These are phyloP conservation scores for Danionella cerebrum DNA, from an alignment of 2,113 vertebrate species.

Conservation along the genomic window DNA sequence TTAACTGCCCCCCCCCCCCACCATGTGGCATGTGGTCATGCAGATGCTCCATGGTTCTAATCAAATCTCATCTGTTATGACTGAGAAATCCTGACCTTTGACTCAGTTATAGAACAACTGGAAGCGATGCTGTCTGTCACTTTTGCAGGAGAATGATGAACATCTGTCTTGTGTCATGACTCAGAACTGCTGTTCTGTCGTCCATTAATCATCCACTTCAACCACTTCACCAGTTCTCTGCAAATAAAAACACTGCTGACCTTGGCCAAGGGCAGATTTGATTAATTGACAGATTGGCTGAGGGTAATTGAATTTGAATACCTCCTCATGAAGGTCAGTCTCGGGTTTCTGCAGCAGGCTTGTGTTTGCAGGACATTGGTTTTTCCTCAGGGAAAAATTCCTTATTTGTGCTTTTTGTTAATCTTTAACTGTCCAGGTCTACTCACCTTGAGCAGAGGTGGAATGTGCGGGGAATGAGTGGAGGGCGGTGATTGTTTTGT, in stretches of 20 bases:
- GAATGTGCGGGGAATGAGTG: conserved; percentile 26
- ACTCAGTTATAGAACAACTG: conserved; percentile 3
- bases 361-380: neutral
- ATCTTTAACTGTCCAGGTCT: conserved; percentile 14
- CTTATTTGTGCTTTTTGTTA: neutral
- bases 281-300: conserved; percentile 24
- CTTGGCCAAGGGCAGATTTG: conserved; percentile 1
- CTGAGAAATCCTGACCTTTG: conserved; percentile 25
- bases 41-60: neutral
- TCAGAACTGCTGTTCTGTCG: neutral
- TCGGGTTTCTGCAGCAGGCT: neutral
- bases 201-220: conserved; percentile 32
- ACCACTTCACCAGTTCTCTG: conserved; percentile 17
- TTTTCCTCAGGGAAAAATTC: neutral
- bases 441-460: conserved; percentile 13
- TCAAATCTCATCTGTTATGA: conserved; percentile 27
- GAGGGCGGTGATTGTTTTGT: conserved; percentile 25
- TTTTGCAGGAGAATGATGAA: conserved; percentile 18
- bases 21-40: neutral
- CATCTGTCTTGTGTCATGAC: conserved; percentile 30
- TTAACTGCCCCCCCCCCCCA: neutral
- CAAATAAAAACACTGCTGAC: conserved; percentile 1
- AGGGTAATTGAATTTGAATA: conserved; percentile 16
- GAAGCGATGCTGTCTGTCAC: conserved; percentile 20
- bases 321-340: conserved; percentile 11